Evolutionary conservation across 2,113 vertebrate species (phyloP).

Genomic region (Cyanoramphus novaezelandiae): DNA sequence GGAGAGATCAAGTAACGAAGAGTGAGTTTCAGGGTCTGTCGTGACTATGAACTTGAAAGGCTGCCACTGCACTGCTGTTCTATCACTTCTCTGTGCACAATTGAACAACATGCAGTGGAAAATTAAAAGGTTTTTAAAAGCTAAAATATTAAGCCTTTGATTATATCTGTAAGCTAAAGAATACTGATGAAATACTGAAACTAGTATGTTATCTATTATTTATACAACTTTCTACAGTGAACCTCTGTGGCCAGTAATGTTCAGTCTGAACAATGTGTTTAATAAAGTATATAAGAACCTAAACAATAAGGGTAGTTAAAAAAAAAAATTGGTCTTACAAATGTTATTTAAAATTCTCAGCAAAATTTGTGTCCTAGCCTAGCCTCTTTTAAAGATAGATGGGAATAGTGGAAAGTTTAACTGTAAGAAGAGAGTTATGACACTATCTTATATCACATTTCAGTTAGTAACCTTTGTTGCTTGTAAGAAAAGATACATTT

Average conservation of each 20-base stretch:
- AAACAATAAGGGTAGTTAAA: neutral
- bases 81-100: accelerated
- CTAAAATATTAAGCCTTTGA: neutral
- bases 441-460: neutral
- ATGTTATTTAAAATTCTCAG: neutral
- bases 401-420: neutral
- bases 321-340: neutral
- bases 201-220: neutral
- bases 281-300: neutral
- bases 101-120: neutral
- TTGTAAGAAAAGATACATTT: neutral
- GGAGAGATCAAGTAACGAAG: neutral
- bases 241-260: neutral
- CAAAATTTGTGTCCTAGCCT: neutral
- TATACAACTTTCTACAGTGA: neutral
- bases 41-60: neutral
- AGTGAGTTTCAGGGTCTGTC: neutral
- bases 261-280: neutral
- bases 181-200: neutral
- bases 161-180: neutral
- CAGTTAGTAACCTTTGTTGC: neutral
- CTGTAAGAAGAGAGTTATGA: neutral
- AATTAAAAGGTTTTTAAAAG: neutral
- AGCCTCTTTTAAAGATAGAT: neutral
- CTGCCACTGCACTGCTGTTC: neutral